Base-by-base conservation (phyloP, 2,888 invertebrate genomes). In the Molanna angustata region DNA sequence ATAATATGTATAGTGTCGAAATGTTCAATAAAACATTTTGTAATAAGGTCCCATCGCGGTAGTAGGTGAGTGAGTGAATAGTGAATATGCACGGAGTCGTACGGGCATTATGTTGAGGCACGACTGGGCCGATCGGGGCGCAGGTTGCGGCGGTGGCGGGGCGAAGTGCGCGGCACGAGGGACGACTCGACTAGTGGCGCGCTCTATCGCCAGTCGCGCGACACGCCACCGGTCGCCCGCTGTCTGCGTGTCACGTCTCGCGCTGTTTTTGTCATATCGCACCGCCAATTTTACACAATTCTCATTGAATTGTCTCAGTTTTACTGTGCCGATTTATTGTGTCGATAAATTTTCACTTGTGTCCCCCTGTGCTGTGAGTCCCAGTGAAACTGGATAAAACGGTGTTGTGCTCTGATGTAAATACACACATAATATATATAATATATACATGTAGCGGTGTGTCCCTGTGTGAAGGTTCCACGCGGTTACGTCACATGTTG, bases 241-340 rank as follows among this genome's bases (percentile, higher is more conserved):
- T 76, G 76, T 74, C 74, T 76, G 76, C 76, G 76, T 77, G 76
- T 77, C 76, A 77, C 74, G 76, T 75, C 75, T 71, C 46, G 47
- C 49, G 35, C 55, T 58, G 52, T 55, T 49, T 49, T 54, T 56
- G 56, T 57, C 54, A 50, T 50, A 54, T 54, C 49, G 49, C 44
- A 45, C 40, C 45, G 54, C 14, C 18, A 45, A 54, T 41, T 37
- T 27, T 40, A n/a, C 31, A 27, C 21, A 19, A 33, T 46, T 37
- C 37, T 46, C 35, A 47, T 21, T 33, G 39, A 47, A 44, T 47
- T 35, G 42, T 18, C 2, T 19, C 19, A 19, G 21, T 31, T 17
- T n/a, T 13, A 18, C 20, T 42, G 46, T 20, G 21, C 17, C 22
- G 33, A 47, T n/a, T 11, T 20, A 35, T 13, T 18, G 47, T 47